Percentiles rank a stretch among this genome's conserved stretches.
Evolutionary conservation across 64 coral and sea anemone species (phyloP).

Genomic region (Montipora capricornis): DNA sequence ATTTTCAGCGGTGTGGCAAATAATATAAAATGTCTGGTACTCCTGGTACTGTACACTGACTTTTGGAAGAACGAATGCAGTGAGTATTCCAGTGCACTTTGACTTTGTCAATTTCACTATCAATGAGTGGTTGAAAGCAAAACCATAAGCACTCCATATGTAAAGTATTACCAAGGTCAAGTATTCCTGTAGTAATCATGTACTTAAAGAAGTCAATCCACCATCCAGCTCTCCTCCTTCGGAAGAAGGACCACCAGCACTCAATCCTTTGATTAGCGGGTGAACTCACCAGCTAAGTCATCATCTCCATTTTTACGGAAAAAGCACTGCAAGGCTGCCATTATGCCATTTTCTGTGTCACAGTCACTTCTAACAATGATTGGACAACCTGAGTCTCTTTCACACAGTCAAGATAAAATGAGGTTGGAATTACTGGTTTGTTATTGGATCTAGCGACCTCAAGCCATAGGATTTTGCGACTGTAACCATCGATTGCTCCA

Average conservation of each 20-base stretch:
- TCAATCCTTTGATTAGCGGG: constrained; percentile 41
- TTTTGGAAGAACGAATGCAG: constrained; percentile 33
- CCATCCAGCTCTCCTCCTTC: constrained; percentile 19
- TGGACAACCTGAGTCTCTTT: constrained; percentile 32
- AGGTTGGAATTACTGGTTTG: constrained; percentile 15
- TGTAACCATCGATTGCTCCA: constrained; percentile 46
- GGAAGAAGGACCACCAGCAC: constrained; percentile 41
- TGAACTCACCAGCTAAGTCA: constrained; percentile 21
- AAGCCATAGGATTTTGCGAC: constrained; percentile 39
- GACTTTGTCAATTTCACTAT: constrained; percentile 36
- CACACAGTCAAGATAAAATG: not conserved
- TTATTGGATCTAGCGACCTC: constrained; percentile 26
- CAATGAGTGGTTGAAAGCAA: constrained; percentile 24
- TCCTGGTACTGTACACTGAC: constrained; percentile 22
- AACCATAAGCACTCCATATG: constrained; percentile 65
- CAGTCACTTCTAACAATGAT: constrained; percentile 25
- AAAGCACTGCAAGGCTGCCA: constrained; percentile 30
- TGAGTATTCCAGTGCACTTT: constrained; percentile 46
- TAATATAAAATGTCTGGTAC: constrained; percentile 43
- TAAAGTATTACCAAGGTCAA: too few species aligned
- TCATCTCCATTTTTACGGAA: not conserved
- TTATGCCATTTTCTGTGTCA: constrained; percentile 35
- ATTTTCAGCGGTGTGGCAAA: constrained; percentile 43
- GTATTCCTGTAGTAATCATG: too few species aligned
- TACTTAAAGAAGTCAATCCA: constrained; percentile 54